phyloP scores from a whole-genome alignment of 2,888 invertebrate species.

The Aricia artaxerxes region DNA sequence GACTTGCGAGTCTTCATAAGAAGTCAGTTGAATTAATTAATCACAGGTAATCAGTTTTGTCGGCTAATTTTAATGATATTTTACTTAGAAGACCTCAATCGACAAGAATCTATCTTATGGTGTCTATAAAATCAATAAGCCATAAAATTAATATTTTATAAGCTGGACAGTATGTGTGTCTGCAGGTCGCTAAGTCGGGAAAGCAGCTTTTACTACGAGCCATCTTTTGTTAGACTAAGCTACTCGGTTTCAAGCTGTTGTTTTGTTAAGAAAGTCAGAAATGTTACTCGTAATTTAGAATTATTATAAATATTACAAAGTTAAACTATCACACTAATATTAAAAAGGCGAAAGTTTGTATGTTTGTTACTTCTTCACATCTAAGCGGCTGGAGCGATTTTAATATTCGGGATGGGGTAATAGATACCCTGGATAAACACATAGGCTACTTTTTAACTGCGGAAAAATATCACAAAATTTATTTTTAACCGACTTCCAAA shows the following conservation, averaged over 20 bases:
- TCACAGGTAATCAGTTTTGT: neutral
- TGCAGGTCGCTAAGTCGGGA: conserved; percentile 70
- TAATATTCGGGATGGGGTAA: too few relatives aligned
- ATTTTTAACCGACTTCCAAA: too few relatives aligned
- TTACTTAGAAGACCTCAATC: neutral
- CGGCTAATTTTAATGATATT: neutral
- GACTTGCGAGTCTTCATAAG: neutral
- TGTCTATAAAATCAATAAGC: conserved; percentile 1
- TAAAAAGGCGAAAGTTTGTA: too few relatives aligned
- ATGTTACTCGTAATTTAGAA: too few relatives aligned
- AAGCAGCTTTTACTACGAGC: conserved; percentile 70
- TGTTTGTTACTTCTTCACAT: too few relatives aligned
- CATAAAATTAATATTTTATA: conserved; percentile 30
- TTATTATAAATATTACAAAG: too few relatives aligned
- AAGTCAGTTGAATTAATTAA: neutral
- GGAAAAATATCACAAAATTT: too few relatives aligned
- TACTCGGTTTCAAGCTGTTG: conserved; percentile 32
- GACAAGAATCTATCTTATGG: conserved; percentile 2
- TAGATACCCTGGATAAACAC: too few relatives aligned
- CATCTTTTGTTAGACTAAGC: conserved; percentile 47
- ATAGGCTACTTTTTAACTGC: too few relatives aligned
- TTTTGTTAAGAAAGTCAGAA: neutral
- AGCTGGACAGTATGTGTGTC: conserved; percentile 74
- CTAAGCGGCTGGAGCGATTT: too few relatives aligned
- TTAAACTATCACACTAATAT: too few relatives aligned